phyloP scores from a whole-genome alignment of 2,888 invertebrate genomes.

The Blera fallax region DNA sequence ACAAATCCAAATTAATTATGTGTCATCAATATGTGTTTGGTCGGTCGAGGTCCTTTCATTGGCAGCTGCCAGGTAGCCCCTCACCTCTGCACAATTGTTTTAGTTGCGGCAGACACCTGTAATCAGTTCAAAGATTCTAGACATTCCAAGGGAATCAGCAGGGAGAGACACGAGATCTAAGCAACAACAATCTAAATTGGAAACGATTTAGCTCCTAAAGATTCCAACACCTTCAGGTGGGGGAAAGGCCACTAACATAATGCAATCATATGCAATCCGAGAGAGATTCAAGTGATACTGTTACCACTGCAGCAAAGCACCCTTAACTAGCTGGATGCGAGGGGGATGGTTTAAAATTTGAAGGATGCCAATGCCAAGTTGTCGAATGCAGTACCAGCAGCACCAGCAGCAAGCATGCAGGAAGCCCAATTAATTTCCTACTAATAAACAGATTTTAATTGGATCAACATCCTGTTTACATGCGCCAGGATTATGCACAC shows the following conservation, averaged over 20 bases:
- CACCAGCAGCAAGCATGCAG: conserved; percentile 12
- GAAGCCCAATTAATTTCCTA: conserved; percentile 73
- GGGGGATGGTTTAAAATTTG: neutral
- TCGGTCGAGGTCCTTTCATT: neutral
- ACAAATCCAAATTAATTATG: conserved; percentile 65
- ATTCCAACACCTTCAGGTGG: conserved; percentile 48
- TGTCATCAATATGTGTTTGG: conserved; percentile 62
- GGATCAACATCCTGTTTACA: conserved; percentile 70
- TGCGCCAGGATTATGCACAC: conserved; percentile 59
- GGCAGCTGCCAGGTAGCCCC: neutral
- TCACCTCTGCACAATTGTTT: conserved; percentile 33
- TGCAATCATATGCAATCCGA: conserved; percentile 48
- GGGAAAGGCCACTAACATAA: conserved; percentile 30
- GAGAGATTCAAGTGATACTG: conserved; percentile 48
- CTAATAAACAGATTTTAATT: conserved; percentile 73
- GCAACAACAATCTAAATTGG: conserved; percentile 59
- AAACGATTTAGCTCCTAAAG: conserved; percentile 59
- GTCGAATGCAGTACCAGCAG: conserved; percentile 6
- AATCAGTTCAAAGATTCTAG: conserved; percentile 64
- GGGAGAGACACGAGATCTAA: neutral
- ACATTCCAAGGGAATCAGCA: conserved; percentile 34
- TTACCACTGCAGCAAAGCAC: conserved; percentile 23
- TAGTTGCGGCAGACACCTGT: conserved; percentile 66
- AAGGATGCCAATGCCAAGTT: conserved; percentile 40
- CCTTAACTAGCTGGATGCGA: conserved; percentile 27